Base-by-base conservation (phyloP, 2,797 vertebrate genomes). In the Tamandua tetradactyla region DNA sequence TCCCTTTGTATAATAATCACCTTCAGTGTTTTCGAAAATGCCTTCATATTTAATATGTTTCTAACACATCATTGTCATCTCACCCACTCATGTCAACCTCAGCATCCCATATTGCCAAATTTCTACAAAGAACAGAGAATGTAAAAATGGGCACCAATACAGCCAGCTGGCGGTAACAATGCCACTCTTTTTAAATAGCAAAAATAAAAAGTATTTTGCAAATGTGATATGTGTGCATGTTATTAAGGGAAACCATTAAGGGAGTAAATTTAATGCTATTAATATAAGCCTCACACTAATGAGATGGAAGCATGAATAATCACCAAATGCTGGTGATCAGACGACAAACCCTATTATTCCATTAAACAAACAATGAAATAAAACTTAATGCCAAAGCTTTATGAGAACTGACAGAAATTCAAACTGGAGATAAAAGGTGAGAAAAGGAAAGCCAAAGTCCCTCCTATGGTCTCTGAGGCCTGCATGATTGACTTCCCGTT, bases 31-130 rank as follows among this genome's bases (percentile, higher is more conserved):
- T 74, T 83, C 64, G 68, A 85, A 78, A 64, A 89, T 64, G 52
- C 37, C 44, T 88, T 95, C 82, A 42, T n/a, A 68, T 32, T 78
- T 78, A 90, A 91, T 89, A 35, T 57, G 40, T 83, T 96, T 86
- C 85, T 90, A 82, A 76, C 57, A 69, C 37, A 42, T 81, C 87
- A 30, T 55, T 82, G 4, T 62, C n/a, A 9, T 92, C 87, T 79
- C 87, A 52, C 59, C 57, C 22, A 27, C 42, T 86, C 78, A 7
- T 4, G n/a, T 80, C 74, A 71, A 78, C 69, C 25, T 4, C 78
- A 23, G 37, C 59, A 25, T 23, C 59, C 42, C 10, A 3, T 7
- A 30, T 17, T 0, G 0, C 71, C 91, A 32, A 1, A 7, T 86
- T 85, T 85, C 81, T 32, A 47, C 3, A 30, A 86, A 74, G 84